These are phyloP conservation scores for Zeuzera pyrina DNA, from an alignment of 2,888 invertebrate species.

Conservation along the genomic window DNA sequence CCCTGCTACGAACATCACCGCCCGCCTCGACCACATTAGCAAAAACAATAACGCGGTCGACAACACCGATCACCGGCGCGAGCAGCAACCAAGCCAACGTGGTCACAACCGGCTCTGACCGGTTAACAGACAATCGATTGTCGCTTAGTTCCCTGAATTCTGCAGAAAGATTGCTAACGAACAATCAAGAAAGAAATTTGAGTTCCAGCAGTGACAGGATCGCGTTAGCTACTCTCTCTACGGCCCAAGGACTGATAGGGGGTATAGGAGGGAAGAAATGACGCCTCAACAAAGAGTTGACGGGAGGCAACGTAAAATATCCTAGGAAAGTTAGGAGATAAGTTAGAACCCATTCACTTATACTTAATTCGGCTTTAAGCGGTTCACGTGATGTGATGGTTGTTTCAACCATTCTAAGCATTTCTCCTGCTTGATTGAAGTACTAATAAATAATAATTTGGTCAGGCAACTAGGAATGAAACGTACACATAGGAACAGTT, in stretches of 20 bases:
- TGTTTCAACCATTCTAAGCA: too few species aligned
- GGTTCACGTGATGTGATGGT: too few species aligned
- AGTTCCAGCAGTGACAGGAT: constrained; percentile 39
- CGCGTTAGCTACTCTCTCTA: constrained; percentile 45
- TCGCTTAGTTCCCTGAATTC: constrained; percentile 38
- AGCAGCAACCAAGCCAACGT: too few species aligned
- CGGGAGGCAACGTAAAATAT: constrained; percentile 26
- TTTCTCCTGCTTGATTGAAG: too few species aligned
- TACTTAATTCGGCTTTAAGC: too few species aligned
- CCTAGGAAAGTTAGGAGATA: constrained; percentile 50
- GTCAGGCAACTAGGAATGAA: too few species aligned
- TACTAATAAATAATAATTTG: too few species aligned
- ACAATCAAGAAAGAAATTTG: constrained; percentile 27
- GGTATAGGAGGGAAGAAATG: constrained; percentile 65
- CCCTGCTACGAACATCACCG: constrained; percentile 50
- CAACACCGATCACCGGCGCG: constrained; percentile 37
- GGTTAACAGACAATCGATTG: constrained; percentile 35
- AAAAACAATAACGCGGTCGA: constrained; percentile 41
- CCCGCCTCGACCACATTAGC: constrained; percentile 37
- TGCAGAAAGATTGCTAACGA: constrained; percentile 37
- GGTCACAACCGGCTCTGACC: constrained; percentile 13
- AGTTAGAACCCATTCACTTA: too few species aligned
- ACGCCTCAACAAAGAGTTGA: constrained; percentile 48
- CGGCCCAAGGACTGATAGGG: constrained; percentile 52
- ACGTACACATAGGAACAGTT: too few species aligned